Evolutionary conservation across 1,140 invertebrate genomes (phyloP), one percentile per base, ranked within the genome.

Genomic region (Pentalonia nigronervosa): DNA sequence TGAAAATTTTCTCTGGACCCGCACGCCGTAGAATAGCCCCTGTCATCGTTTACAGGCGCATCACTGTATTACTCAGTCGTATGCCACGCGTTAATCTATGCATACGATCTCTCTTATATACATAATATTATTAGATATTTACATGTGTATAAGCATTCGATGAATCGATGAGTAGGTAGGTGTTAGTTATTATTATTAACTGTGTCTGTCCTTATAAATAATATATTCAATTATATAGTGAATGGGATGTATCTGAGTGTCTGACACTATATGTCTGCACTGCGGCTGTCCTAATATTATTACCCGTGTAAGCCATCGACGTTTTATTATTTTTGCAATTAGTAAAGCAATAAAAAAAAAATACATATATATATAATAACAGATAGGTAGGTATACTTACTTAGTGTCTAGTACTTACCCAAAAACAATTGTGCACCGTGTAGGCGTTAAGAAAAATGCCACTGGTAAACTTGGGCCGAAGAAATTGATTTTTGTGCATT

Each of bases 281-380:
- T 41, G 41, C 41, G 4, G 41, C 41, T 41, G 60, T 67, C n/a
- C 6, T 76, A n/a, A 76, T 67, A 53, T 50, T 50, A 67, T 25
- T 14, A n/a, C 60, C 3, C 21, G 1, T 76, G 17, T 34, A 53
- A n/a, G 1, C n/a, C n/a, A 34, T n/a, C 60, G 14, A 76, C 60
- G 60, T 76, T 76, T 76, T 76, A 76, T 76, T 76, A n/a, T 76
- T 76, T 76, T 76, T 34, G 60, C 60, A 76, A 76, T 76, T 76
- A 76, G 30, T 30, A 76, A n/a, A n/a, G 14, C 14, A 7, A 76
- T 76, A n/a, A n/a, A 17, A 76, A n/a, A n/a, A 67, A 60, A 30
- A 41, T 41, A 41, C 41, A 41, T 41, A 41, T 41, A 41, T 41
- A 41, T n/a, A 41, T 41, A 41, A 41, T 41, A 41, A 4, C 41